Evolutionary conservation across 1,140 invertebrate species (phyloP).

Genomic region (Orius insidiosus): DNA sequence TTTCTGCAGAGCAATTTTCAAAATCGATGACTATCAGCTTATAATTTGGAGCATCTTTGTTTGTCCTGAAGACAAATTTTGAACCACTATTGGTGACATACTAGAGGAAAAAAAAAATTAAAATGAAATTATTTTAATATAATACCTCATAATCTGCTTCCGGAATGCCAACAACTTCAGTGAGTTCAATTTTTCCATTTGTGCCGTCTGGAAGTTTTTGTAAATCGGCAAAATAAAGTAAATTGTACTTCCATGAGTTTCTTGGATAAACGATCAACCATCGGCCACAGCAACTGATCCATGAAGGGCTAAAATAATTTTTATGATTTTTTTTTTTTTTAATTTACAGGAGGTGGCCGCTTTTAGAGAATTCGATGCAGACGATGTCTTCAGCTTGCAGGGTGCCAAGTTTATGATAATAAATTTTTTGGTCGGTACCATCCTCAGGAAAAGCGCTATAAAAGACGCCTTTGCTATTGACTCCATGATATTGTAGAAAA

Average conservation of each 20-base stretch:
- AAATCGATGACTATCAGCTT: conserved; percentile 78
- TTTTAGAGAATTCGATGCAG: conserved; percentile 79
- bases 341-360: conserved; percentile 74
- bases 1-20: conserved; percentile 49
- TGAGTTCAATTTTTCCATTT: conserved; percentile 43
- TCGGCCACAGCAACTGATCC: conserved; percentile 80
- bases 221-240: conserved; percentile 67
- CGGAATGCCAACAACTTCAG: conserved; percentile 68
- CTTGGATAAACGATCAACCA: conserved; percentile 64
- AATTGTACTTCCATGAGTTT: conserved; percentile 76
- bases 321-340: too few species aligned
- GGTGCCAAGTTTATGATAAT: conserved; percentile 79
- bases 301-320: conserved; percentile 47
- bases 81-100: conserved; percentile 81
- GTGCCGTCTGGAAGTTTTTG: conserved; percentile 34
- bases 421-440: conserved; percentile 90
- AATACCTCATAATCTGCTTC: conserved; percentile 85
- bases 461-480: conserved; percentile 87
- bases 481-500: conserved; percentile 86
- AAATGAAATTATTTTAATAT: too few species aligned
- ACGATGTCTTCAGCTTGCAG: conserved; percentile 78
- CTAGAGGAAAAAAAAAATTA: conserved; percentile 32
- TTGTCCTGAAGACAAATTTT: conserved; percentile 76
- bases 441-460: conserved; percentile 78
- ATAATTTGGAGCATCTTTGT: conserved; percentile 85